Evolutionary conservation across 2,113 vertebrate genomes (phyloP).

Genomic region (Patagioenas fasciata): DNA sequence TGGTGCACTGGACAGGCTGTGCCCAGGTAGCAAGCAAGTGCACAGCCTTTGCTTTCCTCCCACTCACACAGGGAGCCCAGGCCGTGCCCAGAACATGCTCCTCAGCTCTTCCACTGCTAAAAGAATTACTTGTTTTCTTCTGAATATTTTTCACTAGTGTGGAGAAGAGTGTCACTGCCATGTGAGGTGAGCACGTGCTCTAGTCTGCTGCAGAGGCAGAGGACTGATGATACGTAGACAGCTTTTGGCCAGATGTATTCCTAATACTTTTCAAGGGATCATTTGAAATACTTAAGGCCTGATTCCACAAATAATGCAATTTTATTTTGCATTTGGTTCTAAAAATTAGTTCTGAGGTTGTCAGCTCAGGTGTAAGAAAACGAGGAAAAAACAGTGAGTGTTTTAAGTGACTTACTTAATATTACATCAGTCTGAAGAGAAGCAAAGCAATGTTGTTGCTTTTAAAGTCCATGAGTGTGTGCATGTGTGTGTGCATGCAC

Average conservation of each 20-base stretch:
- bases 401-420: neutral
- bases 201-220: neutral
- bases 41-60: neutral
- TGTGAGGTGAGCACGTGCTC: neutral
- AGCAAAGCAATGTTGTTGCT: neutral
- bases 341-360: neutral
- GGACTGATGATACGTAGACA: rapidly evolving
- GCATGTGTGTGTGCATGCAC: neutral
- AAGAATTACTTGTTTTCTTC: neutral
- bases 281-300: neutral
- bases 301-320: neutral
- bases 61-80: neutral
- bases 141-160: neutral
- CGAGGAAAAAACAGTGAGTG: neutral
- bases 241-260: neutral
- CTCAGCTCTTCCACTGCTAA: neutral
- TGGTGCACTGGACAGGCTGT: neutral
- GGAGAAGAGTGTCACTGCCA: neutral
- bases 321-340: neutral
- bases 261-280: neutral
- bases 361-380: neutral
- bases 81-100: rapidly evolving
- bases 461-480: neutral
- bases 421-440: neutral
- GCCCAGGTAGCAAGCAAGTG: neutral